These are phyloP conservation scores for Theonella swinhoei DNA, from an alignment of 37 sponge, comb jelly and placozoan genomes.

Conservation along the genomic window DNA sequence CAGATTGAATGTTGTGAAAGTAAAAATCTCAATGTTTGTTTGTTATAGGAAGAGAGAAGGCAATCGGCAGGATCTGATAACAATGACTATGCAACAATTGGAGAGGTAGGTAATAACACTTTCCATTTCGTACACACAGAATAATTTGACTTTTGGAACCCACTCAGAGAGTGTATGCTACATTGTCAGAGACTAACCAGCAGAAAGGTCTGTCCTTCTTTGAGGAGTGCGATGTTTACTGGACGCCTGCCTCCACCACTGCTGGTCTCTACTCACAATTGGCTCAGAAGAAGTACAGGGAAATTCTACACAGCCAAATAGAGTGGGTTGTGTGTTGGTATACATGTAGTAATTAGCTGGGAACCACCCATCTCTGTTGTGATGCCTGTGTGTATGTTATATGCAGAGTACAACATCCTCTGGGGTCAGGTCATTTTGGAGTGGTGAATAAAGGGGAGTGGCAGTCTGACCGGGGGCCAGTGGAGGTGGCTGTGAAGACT, in stretches of 20 bases:
- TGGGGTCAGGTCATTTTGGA: slow-evolving; percentile 42
- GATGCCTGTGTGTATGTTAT: too few species aligned
- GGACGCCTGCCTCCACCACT: slow-evolving; percentile 7
- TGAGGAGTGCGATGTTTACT: slow-evolving; percentile 13
- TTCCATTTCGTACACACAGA: too few species aligned
- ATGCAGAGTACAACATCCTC: not conserved
- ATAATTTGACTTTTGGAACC: too few species aligned
- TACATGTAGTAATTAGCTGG: not conserved
- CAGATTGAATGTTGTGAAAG: too few species aligned
- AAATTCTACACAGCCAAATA: not conserved
- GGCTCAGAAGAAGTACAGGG: slow-evolving; percentile 4
- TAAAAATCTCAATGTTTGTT: too few species aligned
- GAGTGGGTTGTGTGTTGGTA: not conserved
- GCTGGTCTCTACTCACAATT: not conserved
- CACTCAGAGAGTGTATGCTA: not conserved
- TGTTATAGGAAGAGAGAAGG: not conserved
- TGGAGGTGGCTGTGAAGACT: slow-evolving; percentile 55
- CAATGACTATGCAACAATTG: not conserved
- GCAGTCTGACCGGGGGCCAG: not conserved
- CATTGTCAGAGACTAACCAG: not conserved
- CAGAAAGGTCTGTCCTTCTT: slow-evolving; percentile 6
- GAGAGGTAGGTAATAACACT: not conserved
- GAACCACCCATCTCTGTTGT: too few species aligned
- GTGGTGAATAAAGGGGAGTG: slow-evolving; percentile 39
- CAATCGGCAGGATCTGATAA: not conserved